phyloP scores from a whole-genome alignment of 2,888 invertebrate species.

The Apotomis betuletana region DNA sequence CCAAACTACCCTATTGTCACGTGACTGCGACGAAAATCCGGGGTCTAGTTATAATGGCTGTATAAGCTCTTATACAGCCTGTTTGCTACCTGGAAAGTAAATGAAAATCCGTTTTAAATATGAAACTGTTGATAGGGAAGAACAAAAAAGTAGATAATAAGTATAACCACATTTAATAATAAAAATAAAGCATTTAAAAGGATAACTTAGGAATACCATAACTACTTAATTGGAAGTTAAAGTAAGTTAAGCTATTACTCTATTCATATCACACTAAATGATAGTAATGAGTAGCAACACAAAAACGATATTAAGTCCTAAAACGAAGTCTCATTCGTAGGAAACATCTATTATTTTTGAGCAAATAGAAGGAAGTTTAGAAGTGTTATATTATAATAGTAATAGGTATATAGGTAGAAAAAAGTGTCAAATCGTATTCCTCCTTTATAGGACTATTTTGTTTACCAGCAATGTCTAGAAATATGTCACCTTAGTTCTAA shows the following conservation, averaged over 20 bases:
- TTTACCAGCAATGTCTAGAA: no score
- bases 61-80: no score
- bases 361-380: background rate
- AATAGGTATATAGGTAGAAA: no score
- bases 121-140: no score
- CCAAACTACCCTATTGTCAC: no score
- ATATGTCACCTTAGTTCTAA: no score
- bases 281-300: background rate
- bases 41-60: no score
- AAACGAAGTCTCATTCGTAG: background rate
- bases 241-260: slow-evolving; percentile 3
- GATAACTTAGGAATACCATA: background rate
- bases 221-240: background rate
- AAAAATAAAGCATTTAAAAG: slow-evolving; percentile 6
- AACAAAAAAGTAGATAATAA: background rate
- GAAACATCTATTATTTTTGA: background rate
- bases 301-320: background rate
- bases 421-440: no score
- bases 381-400: background rate
- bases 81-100: no score
- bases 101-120: no score
- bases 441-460: no score
- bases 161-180: background rate
- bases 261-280: background rate
- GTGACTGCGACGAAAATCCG: no score